Evolutionary conservation across 2,888 invertebrate species (phyloP).

Genomic region (Acleris cristana): DNA sequence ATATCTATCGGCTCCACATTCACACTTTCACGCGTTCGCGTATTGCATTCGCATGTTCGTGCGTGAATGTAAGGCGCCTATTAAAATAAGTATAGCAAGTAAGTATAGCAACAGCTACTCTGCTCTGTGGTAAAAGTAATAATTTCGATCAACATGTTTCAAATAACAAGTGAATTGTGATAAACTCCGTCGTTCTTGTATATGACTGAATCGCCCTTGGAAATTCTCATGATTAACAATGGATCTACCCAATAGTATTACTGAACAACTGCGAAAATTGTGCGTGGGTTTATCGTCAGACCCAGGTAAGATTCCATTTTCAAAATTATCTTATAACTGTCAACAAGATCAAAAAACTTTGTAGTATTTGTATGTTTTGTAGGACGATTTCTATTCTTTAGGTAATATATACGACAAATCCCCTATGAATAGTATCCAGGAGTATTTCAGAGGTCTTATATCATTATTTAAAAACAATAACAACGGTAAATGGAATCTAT

Average conservation of each 20-base stretch:
- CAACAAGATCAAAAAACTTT: slow-evolving; percentile 41
- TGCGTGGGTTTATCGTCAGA: slow-evolving; percentile 70
- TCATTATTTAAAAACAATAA: slow-evolving; percentile 37
- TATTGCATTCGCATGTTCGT: too few species aligned
- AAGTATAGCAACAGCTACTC: not conserved
- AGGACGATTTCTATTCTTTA: slow-evolving; percentile 27
- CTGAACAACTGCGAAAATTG: slow-evolving; percentile 70
- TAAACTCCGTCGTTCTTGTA: slow-evolving; percentile 12
- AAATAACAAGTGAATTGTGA: slow-evolving; percentile 30
- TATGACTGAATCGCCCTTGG: slow-evolving; percentile 1
- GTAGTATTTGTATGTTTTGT: slow-evolving; percentile 36
- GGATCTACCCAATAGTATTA: slow-evolving; percentile 61
- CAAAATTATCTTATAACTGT: slow-evolving; percentile 43
- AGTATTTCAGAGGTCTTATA: slow-evolving; percentile 45
- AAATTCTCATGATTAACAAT: slow-evolving; percentile 44
- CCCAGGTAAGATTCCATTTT: slow-evolving; percentile 69
- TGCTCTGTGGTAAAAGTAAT: slow-evolving; percentile 4
- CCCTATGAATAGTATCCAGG: slow-evolving; percentile 61
- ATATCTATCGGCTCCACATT: too few species aligned
- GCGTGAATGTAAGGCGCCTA: too few species aligned
- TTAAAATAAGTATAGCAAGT: too few species aligned
- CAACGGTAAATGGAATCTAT: slow-evolving; percentile 24
- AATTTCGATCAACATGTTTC: slow-evolving; percentile 23
- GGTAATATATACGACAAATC: slow-evolving; percentile 14
- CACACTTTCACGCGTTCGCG: too few species aligned